phyloP scores from a whole-genome alignment of 1,140 invertebrate genomes.

The Lysiphlebus fabarum region DNA sequence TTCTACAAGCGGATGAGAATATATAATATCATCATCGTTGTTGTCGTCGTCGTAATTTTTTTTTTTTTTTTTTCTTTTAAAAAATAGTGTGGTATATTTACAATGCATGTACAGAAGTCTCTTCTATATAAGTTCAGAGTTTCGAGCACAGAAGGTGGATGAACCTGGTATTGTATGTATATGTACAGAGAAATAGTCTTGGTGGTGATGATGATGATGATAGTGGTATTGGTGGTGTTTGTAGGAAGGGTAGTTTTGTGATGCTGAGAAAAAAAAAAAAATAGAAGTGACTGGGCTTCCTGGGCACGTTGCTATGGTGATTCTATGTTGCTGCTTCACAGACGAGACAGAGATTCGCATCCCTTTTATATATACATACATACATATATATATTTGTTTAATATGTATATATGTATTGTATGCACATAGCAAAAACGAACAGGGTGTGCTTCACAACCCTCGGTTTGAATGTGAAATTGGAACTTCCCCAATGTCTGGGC shows the following conservation, averaged over 20 bases:
- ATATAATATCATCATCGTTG: neutral
- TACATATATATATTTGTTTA: neutral
- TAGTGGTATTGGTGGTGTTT: neutral
- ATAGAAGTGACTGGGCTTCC: conserved; percentile 47
- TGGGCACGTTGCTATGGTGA: conserved; percentile 53
- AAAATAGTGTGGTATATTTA: no score
- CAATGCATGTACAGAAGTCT: no score
- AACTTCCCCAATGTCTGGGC: conserved; percentile 23
- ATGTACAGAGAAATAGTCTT: conserved; percentile 23
- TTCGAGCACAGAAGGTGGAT: conserved; percentile 44
- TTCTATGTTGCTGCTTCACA: conserved; percentile 41
- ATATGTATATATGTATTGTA: neutral
- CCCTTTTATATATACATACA: conserved; percentile 6
- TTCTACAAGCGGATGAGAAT: no score
- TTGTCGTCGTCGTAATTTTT: no score
- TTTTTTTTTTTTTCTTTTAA: no score
- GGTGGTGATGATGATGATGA: conserved; percentile 8
- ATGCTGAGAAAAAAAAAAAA: conserved; percentile 27
- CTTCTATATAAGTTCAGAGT: conserved; percentile 4
- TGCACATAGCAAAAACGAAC: neutral
- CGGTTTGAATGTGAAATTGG: neutral
- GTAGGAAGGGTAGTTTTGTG: conserved; percentile 14
- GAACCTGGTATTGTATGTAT: conserved; percentile 45
- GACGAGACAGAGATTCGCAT: conserved; percentile 53
- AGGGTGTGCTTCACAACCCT: conserved; percentile 1